These are phyloP conservation scores for Helicoverpa zea DNA, from an alignment of 1,140 invertebrate species.

Conservation along the genomic window DNA sequence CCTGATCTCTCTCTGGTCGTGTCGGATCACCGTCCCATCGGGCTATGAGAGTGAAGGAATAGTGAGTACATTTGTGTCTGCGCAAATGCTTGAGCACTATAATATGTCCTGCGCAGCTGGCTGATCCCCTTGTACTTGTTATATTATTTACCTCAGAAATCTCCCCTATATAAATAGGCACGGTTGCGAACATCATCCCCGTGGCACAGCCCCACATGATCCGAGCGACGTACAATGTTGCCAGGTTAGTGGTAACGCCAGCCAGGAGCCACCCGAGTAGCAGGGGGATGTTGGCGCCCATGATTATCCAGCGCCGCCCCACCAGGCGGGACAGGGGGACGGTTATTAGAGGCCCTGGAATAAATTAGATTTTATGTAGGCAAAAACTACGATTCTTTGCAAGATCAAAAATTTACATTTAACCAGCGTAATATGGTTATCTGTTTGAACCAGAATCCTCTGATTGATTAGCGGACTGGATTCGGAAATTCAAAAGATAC, in stretches of 20 bases:
- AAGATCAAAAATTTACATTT: too few relatives aligned
- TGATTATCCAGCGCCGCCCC: conserved; percentile 91
- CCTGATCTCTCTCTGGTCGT: too few relatives aligned
- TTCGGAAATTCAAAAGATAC: too few relatives aligned
- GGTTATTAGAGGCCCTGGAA: conserved; percentile 87
- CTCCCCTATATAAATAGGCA: conserved; percentile 95
- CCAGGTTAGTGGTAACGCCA: conserved; percentile 87
- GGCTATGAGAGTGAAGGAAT: too few relatives aligned
- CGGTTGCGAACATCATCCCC: conserved; percentile 91
- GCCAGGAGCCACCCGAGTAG: conserved; percentile 92
- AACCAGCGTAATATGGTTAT: background rate
- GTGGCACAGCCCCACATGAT: conserved; percentile 91
- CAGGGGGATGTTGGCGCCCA: conserved; percentile 90
- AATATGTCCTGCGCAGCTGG: too few relatives aligned
- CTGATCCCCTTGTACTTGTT: too few relatives aligned
- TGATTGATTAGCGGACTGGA: background rate
- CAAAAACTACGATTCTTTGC: too few relatives aligned
- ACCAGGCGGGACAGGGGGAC: conserved; percentile 90
- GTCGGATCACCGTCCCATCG: too few relatives aligned
- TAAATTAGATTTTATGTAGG: background rate
- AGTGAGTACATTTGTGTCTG: too few relatives aligned
- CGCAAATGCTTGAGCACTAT: too few relatives aligned
- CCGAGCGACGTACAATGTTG: conserved; percentile 88
- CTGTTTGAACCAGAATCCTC: background rate
- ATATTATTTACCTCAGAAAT: conserved; percentile 94